Conservation (phyloP, 2,888 invertebrate species). For the Hecatera dysodea region DNA sequence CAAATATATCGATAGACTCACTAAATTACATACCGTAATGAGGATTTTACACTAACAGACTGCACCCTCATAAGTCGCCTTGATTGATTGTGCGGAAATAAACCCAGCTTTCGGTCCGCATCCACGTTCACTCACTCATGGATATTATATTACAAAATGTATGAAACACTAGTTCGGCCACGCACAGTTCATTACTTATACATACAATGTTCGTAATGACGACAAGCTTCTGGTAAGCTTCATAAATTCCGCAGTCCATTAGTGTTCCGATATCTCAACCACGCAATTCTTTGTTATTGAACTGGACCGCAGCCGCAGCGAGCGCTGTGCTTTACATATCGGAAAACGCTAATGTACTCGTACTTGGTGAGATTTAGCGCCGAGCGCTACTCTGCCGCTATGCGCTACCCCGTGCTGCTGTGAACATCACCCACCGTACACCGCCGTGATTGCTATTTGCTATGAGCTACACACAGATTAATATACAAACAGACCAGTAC, state of each 20-base stretch:
- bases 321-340: conserved; percentile 87
- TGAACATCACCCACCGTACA: conserved; percentile 64
- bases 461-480: conserved; percentile 48
- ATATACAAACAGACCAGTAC: conserved; percentile 45
- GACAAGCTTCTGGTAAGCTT: conserved; percentile 77
- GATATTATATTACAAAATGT: conserved; percentile 57
- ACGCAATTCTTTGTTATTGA: conserved; percentile 89
- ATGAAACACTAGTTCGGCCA: conserved; percentile 53
- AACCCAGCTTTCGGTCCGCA: conserved; percentile 76
- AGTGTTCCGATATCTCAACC: conserved; percentile 85
- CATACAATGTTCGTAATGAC: conserved; percentile 66
- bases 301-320: conserved; percentile 81
- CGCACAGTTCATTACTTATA: conserved; percentile 57
- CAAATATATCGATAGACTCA: conserved; percentile 76
- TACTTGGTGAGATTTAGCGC: conserved; percentile 84
- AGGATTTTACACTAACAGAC: conserved; percentile 77
- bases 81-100: conserved; percentile 88
- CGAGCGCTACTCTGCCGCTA: conserved; percentile 69
- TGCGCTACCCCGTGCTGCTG: conserved; percentile 69
- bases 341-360: conserved; percentile 88
- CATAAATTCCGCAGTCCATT: conserved; percentile 86
- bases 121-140: conserved; percentile 68
- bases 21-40: conserved; percentile 74
- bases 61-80: conserved; percentile 82
- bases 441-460: conserved; percentile 63